phyloP scores from a whole-genome alignment of 2,888 invertebrate species.

The Andrena bucephala region DNA sequence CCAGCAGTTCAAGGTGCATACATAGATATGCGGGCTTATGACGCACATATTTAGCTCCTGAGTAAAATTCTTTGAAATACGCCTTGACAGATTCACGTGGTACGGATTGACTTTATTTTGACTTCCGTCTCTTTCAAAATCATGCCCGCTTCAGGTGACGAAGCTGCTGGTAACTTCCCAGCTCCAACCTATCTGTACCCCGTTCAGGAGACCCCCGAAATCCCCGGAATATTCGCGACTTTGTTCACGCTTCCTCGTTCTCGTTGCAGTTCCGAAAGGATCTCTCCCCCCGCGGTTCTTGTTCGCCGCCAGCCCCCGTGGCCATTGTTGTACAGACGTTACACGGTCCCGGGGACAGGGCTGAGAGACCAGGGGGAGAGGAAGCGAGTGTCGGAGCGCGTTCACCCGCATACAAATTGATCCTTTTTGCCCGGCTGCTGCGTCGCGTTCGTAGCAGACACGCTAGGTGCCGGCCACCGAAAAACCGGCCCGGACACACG shows the following conservation, averaged over 20 bases:
- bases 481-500: conserved; percentile 75
- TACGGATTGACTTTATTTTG: neutral
- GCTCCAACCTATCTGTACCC: neutral
- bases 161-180: neutral
- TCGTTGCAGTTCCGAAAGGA: neutral
- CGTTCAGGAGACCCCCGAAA: neutral
- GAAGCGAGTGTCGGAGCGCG: conserved; percentile 61
- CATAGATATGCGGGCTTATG: neutral
- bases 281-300: conserved; percentile 34
- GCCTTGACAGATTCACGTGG: too few species aligned
- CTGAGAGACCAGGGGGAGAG: conserved; percentile 39
- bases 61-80: too few species aligned
- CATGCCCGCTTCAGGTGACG: too few species aligned
- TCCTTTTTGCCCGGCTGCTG: conserved; percentile 68
- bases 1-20: neutral
- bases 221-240: neutral
- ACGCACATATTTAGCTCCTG: neutral
- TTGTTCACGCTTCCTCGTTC: conserved; percentile 7
- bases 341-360: conserved; percentile 44
- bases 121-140: neutral
- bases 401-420: conserved; percentile 76
- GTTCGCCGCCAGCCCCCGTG: conserved; percentile 38
- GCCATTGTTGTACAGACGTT: conserved; percentile 65
- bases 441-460: conserved; percentile 60
- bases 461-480: conserved; percentile 59